Conservation (phyloP, 1,140 invertebrate species). For the Ceratosolen fusciceps region DNA sequence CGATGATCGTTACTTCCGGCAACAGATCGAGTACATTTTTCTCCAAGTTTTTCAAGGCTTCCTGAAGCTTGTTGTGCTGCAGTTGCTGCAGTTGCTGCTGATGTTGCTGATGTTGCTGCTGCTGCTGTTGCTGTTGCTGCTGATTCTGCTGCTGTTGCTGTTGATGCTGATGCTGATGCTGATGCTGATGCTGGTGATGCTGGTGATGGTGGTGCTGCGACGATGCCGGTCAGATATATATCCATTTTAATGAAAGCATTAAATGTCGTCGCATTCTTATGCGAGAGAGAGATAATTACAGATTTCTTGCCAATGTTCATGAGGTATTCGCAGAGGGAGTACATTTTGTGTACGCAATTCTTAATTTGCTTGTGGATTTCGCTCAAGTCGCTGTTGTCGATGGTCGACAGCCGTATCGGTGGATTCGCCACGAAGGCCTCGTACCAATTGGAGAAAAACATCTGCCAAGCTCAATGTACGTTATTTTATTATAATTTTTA, state of each 20-base stretch:
- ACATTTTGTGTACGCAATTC: conserved; percentile 56
- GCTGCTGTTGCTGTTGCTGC: too few relatives aligned
- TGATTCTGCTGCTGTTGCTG: too few relatives aligned
- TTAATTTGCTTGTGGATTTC: conserved; percentile 54
- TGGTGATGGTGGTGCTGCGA: too few relatives aligned
- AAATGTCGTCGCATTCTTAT: too few relatives aligned
- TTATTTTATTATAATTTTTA: conserved; percentile 1
- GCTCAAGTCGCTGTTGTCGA: conserved; percentile 40
- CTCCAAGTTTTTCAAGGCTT: conserved; percentile 36
- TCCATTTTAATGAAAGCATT: too few relatives aligned
- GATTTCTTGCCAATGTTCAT: conserved; percentile 7
- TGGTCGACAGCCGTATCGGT: conserved; percentile 50
- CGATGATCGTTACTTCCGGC: conserved; percentile 54
- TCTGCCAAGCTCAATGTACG: conserved; percentile 48
- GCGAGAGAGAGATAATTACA: too few relatives aligned
- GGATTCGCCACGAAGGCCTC: conserved; percentile 44
- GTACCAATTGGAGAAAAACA: conserved; percentile 55
- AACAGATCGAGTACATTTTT: conserved; percentile 43
- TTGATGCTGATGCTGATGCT: too few relatives aligned
- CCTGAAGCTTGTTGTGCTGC: conserved; percentile 20
- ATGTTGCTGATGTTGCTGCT: too few relatives aligned
- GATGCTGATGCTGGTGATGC: too few relatives aligned
- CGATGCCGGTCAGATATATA: too few relatives aligned
- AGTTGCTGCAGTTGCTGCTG: too few relatives aligned
- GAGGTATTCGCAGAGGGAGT: conserved; percentile 54